These are phyloP conservation scores for Habrosyne pyritoides DNA, from an alignment of 2,888 invertebrate species.

Conservation along the genomic window DNA sequence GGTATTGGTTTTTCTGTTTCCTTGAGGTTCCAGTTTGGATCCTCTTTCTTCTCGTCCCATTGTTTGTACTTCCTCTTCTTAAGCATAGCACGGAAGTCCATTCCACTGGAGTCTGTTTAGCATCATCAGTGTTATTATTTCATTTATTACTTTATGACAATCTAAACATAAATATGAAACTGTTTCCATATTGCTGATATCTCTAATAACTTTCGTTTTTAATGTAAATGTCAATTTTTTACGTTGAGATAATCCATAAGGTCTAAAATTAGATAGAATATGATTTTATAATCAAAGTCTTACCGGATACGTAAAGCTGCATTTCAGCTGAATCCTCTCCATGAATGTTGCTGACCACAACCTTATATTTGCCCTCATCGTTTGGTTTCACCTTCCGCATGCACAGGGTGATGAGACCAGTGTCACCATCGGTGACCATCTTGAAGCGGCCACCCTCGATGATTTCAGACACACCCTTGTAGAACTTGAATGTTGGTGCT, in stretches of 20 bases:
- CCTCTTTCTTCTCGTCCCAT: constrained; percentile 95
- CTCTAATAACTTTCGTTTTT: too few species aligned
- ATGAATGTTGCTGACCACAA: constrained; percentile 95
- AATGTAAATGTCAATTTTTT: too few species aligned
- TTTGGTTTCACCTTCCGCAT: constrained; percentile 98
- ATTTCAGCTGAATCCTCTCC: constrained; percentile 98
- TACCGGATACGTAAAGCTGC: constrained; percentile 98
- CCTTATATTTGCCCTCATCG: constrained; percentile 98
- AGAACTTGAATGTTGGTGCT: constrained; percentile 97
- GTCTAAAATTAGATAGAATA: too few species aligned
- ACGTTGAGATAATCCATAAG: too few species aligned
- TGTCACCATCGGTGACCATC: constrained; percentile 96
- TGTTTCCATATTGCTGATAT: too few species aligned
- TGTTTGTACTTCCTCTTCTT: constrained; percentile 98
- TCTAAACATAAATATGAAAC: too few species aligned
- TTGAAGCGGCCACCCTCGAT: constrained; percentile 98
- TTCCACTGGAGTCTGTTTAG: constrained; percentile 93
- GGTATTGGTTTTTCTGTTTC: constrained; percentile 94
- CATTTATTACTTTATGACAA: too few species aligned
- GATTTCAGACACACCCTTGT: constrained; percentile 96
- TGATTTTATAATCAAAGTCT: constrained; percentile 28
- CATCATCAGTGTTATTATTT: constrained; percentile 6
- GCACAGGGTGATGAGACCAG: constrained; percentile 95
- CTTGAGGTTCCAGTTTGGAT: constrained; percentile 97
- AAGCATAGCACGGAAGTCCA: constrained; percentile 99